phyloP scores from a whole-genome alignment of 2,797 vertebrate species.

The Spatula versicolor region DNA sequence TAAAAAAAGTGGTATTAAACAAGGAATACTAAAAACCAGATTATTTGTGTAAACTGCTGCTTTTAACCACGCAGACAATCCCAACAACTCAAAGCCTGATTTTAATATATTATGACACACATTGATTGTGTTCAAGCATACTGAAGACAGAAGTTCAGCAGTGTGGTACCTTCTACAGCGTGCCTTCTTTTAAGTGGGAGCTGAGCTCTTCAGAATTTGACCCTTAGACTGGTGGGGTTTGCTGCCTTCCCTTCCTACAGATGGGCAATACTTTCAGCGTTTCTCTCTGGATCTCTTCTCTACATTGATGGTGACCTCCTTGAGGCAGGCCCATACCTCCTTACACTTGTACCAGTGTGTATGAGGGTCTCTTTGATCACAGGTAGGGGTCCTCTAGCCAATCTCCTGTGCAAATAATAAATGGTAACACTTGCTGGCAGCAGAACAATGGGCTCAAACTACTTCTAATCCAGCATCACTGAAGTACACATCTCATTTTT shows the following conservation, averaged over 20 bases:
- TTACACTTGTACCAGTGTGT: not conserved
- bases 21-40: not conserved
- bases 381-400: not conserved
- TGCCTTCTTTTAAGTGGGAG: not conserved
- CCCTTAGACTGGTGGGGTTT: not conserved
- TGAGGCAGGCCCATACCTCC: not conserved
- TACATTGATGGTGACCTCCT: not conserved
- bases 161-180: not conserved
- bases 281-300: not conserved
- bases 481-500: not conserved
- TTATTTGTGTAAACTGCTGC: not conserved
- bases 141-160: not conserved
- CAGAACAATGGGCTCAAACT: not conserved
- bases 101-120: not conserved
- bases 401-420: not conserved
- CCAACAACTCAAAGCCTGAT: not conserved
- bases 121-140: not conserved
- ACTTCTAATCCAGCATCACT: not conserved
- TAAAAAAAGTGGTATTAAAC: not conserved
- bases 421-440: not conserved
- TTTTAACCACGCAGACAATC: constrained; percentile 30
- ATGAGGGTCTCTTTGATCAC: not conserved
- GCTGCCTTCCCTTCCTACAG: not conserved
- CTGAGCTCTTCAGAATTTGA: not conserved
- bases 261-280: not conserved